Evolutionary conservation across 2,113 vertebrate species (phyloP).

Genomic region (Xerus inauris): DNA sequence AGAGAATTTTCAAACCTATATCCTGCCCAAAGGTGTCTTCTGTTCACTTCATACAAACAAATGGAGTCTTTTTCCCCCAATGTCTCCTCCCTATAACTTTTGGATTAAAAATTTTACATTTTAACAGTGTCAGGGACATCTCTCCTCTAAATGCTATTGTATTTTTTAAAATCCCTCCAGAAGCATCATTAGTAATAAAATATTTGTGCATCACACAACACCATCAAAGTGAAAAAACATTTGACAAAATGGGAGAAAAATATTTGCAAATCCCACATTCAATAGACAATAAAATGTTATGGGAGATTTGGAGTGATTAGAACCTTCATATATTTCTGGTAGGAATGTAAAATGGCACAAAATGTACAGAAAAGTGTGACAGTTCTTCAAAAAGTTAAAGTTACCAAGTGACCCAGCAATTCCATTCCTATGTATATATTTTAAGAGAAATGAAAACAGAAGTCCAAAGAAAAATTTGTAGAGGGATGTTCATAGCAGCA

Average conservation of each 20-base stretch:
- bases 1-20: slow-evolving; percentile 5
- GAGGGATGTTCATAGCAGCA: not conserved
- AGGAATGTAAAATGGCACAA: not conserved
- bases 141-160: not conserved
- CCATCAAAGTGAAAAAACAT: not conserved
- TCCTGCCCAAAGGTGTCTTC: not conserved
- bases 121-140: not conserved
- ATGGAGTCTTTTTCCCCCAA: not conserved
- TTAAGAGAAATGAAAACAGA: not conserved
- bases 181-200: not conserved
- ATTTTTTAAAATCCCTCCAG: not conserved
- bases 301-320: not conserved
- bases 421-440: not conserved
- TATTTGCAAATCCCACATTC: not conserved
- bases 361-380: not conserved
- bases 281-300: not conserved
- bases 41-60: not conserved
- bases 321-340: not conserved
- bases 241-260: not conserved
- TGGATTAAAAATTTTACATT: not conserved
- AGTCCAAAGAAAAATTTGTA: not conserved
- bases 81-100: not conserved
- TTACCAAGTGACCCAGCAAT: not conserved
- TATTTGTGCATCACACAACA: not conserved
- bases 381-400: not conserved